Evolutionary conservation across 2,888 invertebrate genomes (phyloP).

Genomic region (Clunio marinus): DNA sequence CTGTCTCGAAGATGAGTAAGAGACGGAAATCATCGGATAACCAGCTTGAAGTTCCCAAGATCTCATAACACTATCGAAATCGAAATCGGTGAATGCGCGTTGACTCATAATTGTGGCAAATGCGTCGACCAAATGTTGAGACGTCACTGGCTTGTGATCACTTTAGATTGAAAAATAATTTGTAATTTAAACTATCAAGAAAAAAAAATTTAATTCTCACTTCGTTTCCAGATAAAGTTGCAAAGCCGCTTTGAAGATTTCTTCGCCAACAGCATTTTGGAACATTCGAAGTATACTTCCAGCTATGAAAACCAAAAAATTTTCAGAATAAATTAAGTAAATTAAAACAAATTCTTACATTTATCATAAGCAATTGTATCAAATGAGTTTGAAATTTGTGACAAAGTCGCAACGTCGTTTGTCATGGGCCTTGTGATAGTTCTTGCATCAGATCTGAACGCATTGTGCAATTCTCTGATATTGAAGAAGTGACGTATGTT

Average conservation of each 20-base stretch:
- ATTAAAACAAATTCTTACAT: not conserved
- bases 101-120: not conserved
- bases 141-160: not conserved
- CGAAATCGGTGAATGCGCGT: not conserved
- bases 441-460: not conserved
- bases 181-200: not conserved
- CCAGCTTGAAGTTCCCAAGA: conserved; percentile 56
- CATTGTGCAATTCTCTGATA: not conserved
- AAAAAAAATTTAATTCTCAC: not conserved
- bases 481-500: conserved; percentile 4
- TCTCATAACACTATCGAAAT: conserved; percentile 8
- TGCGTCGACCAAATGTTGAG: not conserved
- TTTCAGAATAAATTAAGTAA: too few species aligned
- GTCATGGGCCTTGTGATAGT: conserved; percentile 27
- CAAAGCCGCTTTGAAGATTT: conserved; percentile 5
- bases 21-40: not conserved
- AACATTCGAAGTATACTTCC: conserved; percentile 30
- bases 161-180: not conserved
- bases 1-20: conserved; percentile 46
- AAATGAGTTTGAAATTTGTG: conserved; percentile 16
- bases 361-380: conserved; percentile 27
- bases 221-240: not conserved
- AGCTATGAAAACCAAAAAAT: too few species aligned
- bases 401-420: not conserved
- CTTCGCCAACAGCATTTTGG: conserved; percentile 27